Evolutionary conservation across 2,888 invertebrate genomes (phyloP).

Genomic region (Galeopsomyia nigrocyanea): DNA sequence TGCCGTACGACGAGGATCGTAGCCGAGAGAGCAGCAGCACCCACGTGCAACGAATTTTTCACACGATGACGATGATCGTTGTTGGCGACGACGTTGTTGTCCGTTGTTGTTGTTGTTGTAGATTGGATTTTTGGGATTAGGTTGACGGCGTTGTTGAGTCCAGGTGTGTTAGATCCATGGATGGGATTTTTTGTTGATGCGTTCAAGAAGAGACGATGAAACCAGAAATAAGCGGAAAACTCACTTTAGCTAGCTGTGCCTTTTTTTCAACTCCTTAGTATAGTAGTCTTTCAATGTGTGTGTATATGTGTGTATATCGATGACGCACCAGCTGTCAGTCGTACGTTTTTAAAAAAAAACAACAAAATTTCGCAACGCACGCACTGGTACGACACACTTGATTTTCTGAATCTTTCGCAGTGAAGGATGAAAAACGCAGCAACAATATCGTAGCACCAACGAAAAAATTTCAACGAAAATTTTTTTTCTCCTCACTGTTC

Average conservation of each 20-base stretch:
- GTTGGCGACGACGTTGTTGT: constrained; percentile 32
- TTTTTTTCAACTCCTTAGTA: neutral
- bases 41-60: constrained; percentile 12
- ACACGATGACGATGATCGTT: constrained; percentile 7
- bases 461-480: neutral
- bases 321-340: constrained; percentile 16
- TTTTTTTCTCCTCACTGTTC: constrained; percentile 3
- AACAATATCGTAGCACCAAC: neutral
- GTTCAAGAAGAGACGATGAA: constrained; percentile 50
- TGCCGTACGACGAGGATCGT: constrained; percentile 16
- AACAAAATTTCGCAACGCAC: neutral
- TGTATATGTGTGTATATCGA: neutral
- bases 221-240: constrained; percentile 50
- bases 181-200: constrained; percentile 46
- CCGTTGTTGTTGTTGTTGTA: constrained; percentile 40
- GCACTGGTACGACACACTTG: constrained; percentile 11
- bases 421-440: constrained; percentile 25
- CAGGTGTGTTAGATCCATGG: constrained; percentile 48
- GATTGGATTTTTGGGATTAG: constrained; percentile 34
- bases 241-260: constrained; percentile 54
- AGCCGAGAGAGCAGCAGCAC: constrained; percentile 10
- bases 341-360: neutral
- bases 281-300: constrained; percentile 3
- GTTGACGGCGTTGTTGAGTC: constrained; percentile 45
- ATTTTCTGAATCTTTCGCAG: constrained; percentile 3